Evolutionary conservation across 2,888 invertebrate species (phyloP), one percentile per base, ranked within the genome.

Genomic region (Mesodorylaimus sp.): DNA sequence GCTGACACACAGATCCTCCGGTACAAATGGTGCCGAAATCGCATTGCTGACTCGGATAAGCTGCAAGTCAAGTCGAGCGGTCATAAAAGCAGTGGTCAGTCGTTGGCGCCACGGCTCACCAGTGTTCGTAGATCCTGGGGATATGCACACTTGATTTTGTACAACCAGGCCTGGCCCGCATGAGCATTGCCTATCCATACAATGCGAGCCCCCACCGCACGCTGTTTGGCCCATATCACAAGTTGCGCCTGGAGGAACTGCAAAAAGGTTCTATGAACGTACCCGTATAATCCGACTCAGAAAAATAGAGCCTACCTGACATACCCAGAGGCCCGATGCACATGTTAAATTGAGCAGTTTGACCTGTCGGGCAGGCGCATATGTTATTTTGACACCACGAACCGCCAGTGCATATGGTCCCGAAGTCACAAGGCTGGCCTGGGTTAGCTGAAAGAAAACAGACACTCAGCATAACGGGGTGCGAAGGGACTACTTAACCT

Each of bases 401-500:
- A 16, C 62, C 61, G n/a, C 65, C 64, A 2, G 55, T 56, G 49
- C 64, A 64, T n/a, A 46, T 26, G n/a, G 41, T 42, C 7, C 24
- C 19, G 2, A 5, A 28, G 23, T 42, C 41, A 38, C 56, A 59
- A 13, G 48, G 24, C 25, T 53, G 49, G 10, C 58, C 58, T 16
- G 59, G 58, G 2, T 52, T 52, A 1, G 54, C 59, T 47, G n/a
- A 5, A 38, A 39, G 16, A 21, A 23, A n/a, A 39, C 10, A 10
- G 5, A 10, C 41, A n/a, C 21, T 39, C 41, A 5, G 10, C 5
- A 21, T 39, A n/a, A n/a, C n/a, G n/a, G n/a, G n/a, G n/a, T n/a
- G n/a, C n/a, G n/a, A n/a, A n/a, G n/a, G n/a, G n/a, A n/a, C n/a
- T n/a, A n/a, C n/a, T n/a, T n/a, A n/a, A n/a, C n/a, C n/a, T n/a